Conservation (phyloP, 2,113 vertebrate genomes). For the Ancistrus triradiatus region DNA sequence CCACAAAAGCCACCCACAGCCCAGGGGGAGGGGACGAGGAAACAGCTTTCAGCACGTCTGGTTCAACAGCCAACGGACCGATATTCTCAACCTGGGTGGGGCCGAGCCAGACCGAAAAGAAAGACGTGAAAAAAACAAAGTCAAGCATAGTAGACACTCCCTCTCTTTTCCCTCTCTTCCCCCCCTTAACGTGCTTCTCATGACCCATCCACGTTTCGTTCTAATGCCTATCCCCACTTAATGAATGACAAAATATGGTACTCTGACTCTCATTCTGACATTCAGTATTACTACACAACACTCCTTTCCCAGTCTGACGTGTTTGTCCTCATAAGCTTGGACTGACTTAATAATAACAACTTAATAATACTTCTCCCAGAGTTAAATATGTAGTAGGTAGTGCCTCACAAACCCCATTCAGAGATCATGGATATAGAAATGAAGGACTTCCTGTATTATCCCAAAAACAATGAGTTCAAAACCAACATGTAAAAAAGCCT, state of each 20-base stretch:
- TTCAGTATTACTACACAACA: not conserved
- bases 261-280: not conserved
- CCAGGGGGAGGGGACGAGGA: slow-evolving; percentile 62
- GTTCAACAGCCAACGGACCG: slow-evolving; percentile 68
- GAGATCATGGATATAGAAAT: too few species aligned
- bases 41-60: slow-evolving; percentile 62
- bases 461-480: too few species aligned
- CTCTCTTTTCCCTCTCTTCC: not conserved
- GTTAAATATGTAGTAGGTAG: too few species aligned
- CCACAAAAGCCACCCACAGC: slow-evolving; percentile 58
- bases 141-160: slow-evolving; percentile 18
- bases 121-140: slow-evolving; percentile 48
- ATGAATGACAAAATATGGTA: slow-evolving; percentile 12
- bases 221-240: slow-evolving; percentile 11
- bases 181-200: not conserved
- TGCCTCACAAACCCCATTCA: too few species aligned
- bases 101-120: slow-evolving; percentile 48
- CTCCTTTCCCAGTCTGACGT: slow-evolving; percentile 1
- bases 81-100: slow-evolving; percentile 66
- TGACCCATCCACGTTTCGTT: slow-evolving; percentile 10
- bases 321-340: not conserved
- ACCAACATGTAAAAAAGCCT: not conserved
- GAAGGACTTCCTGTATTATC: too few species aligned
- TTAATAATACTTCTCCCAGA: too few species aligned
- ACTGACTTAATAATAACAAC: too few species aligned